Evolutionary conservation across 2,797 vertebrate species (phyloP).

Genomic region (Enteromius anoplus): DNA sequence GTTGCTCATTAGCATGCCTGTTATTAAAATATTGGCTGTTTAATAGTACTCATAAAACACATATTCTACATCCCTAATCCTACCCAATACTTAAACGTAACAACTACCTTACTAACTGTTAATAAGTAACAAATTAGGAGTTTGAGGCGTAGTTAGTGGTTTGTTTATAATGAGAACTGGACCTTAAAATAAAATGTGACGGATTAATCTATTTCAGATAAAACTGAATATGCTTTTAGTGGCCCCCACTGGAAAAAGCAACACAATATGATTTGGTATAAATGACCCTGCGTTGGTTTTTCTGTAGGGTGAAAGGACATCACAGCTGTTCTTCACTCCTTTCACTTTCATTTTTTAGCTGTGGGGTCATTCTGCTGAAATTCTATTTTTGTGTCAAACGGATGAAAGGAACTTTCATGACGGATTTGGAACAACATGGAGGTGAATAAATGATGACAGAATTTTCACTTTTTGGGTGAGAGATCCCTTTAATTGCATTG

Average conservation of each 20-base stretch:
- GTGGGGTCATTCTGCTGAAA: neutral
- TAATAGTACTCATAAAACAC: too few relatives aligned
- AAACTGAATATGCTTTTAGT: neutral
- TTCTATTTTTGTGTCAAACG: neutral
- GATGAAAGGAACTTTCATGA: neutral
- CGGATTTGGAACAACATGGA: neutral
- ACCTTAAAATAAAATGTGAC: neutral
- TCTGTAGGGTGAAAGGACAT: neutral
- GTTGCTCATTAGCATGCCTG: too few relatives aligned
- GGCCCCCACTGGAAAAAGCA: neutral
- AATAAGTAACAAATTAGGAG: neutral
- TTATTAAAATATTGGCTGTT: too few relatives aligned
- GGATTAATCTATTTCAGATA: neutral
- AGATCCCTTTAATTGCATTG: slow-evolving; percentile 24
- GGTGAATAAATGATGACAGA: neutral
- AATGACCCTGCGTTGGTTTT: slow-evolving; percentile 1
- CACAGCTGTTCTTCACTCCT: neutral
- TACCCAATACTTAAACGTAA: neutral
- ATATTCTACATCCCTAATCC: too few relatives aligned
- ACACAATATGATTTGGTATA: neutral
- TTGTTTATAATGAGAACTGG: neutral
- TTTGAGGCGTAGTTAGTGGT: neutral
- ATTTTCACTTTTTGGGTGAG: slow-evolving; percentile 9
- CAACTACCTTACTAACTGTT: neutral
- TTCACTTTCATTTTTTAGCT: neutral